phyloP scores from a whole-genome alignment of 2,797 vertebrate genomes.

The Gobio occitaniae region DNA sequence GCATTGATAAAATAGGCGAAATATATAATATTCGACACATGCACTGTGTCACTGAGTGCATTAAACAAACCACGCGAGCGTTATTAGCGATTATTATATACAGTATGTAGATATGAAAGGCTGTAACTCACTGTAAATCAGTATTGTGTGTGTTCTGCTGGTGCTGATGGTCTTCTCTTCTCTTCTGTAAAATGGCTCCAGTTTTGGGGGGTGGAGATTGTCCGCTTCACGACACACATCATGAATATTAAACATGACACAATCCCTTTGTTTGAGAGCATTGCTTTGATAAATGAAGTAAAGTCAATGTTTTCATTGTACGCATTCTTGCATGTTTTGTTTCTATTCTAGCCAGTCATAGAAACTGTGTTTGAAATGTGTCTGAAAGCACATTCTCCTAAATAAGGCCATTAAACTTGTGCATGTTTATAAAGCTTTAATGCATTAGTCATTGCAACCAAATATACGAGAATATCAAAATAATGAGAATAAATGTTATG shows the following conservation, averaged over 20 bases:
- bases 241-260: background rate
- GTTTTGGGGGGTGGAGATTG: conserved; percentile 12
- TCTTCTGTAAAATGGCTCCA: conserved; percentile 32
- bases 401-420: background rate
- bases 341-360: background rate
- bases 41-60: too few relatives aligned
- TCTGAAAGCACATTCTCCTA: background rate
- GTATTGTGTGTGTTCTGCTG: background rate
- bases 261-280: background rate
- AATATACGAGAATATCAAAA: too few relatives aligned
- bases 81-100: background rate
- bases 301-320: background rate
- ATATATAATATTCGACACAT: background rate
- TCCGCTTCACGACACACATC: background rate
- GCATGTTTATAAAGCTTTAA: background rate
- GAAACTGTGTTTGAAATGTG: background rate
- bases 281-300: background rate
- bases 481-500: too few relatives aligned
- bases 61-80: background rate
- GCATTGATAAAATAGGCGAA: background rate
- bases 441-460: background rate
- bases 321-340: background rate
- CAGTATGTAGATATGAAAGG: too few relatives aligned
- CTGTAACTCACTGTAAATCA: background rate
- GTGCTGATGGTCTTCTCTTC: background rate